These are phyloP conservation scores for Trissolcus basalis DNA, from an alignment of 1,140 invertebrate species.

Conservation along the genomic window DNA sequence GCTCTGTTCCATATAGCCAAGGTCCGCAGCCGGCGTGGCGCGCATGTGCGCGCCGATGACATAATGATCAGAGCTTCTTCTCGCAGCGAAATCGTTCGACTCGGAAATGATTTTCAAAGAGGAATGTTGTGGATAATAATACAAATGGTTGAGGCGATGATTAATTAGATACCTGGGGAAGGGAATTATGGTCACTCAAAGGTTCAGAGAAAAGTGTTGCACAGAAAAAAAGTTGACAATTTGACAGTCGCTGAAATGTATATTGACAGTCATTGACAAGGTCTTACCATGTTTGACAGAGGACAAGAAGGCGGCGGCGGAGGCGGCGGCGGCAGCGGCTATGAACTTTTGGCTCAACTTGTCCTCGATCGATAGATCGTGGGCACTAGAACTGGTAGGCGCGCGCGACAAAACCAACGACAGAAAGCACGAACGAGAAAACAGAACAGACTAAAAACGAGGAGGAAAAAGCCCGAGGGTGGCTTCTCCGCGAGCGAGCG, in stretches of 20 bases:
- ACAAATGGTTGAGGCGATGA: too few relatives aligned
- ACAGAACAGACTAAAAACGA: conserved; percentile 3
- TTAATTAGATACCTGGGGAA: not conserved
- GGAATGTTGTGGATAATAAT: too few relatives aligned
- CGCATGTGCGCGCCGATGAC: conserved; percentile 60
- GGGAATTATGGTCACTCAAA: not conserved
- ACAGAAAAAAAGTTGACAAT: too few relatives aligned
- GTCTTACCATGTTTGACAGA: conserved; percentile 47
- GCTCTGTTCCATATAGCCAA: conserved; percentile 48
- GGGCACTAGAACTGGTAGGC: conserved; percentile 27
- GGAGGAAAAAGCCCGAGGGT: conserved; percentile 25
- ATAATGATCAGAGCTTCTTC: conserved; percentile 55
- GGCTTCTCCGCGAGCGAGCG: conserved; percentile 1
- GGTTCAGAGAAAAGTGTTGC: not conserved
- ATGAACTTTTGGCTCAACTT: conserved; percentile 14
- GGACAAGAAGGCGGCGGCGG: conserved; percentile 7
- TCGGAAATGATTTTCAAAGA: too few relatives aligned
- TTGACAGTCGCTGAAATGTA: too few relatives aligned
- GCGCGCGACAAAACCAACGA: conserved; percentile 6
- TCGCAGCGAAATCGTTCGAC: conserved; percentile 11
- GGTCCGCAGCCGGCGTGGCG: conserved; percentile 55
- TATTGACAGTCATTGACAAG: not conserved
- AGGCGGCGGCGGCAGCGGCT: conserved; percentile 4
- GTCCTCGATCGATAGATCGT: conserved; percentile 23
- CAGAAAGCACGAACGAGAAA: conserved; percentile 22